phyloP scores from a whole-genome alignment of 2,888 invertebrate species.

The Cosmopolites sordidus region DNA sequence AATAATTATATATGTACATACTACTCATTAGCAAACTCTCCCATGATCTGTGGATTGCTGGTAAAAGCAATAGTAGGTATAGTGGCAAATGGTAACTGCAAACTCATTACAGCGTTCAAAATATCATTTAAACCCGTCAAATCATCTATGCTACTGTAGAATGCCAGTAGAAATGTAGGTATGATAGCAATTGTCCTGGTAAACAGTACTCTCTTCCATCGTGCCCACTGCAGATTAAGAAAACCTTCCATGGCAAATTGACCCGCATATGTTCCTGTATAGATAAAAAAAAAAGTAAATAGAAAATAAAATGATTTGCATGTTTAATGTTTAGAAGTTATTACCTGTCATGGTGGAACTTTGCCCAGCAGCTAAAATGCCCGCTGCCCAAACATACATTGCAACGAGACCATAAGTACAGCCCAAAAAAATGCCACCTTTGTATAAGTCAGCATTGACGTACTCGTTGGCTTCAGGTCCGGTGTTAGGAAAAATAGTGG shows the following conservation, averaged over 20 bases:
- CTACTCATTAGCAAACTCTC: conserved; percentile 76
- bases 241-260: conserved; percentile 89
- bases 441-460: conserved; percentile 66
- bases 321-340: too few species aligned
- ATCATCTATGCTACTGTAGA: conserved; percentile 62
- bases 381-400: conserved; percentile 82
- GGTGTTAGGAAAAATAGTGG: conserved; percentile 48
- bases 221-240: conserved; percentile 75
- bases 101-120: conserved; percentile 79
- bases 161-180: conserved; percentile 65
- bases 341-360: conserved; percentile 77
- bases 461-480: conserved; percentile 45
- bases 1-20: too few species aligned
- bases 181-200: conserved; percentile 80
- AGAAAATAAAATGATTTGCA: too few species aligned
- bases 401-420: conserved; percentile 72
- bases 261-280: conserved; percentile 64
- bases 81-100: conserved; percentile 83
- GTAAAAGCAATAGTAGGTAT: conserved; percentile 85
- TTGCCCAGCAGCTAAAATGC: conserved; percentile 77
- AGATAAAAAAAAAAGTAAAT: too few species aligned
- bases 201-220: conserved; percentile 77
- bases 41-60: conserved; percentile 73
- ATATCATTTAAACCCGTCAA: conserved; percentile 79
- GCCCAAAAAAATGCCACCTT: conserved; percentile 70